phyloP scores from a whole-genome alignment of 2,888 invertebrate species.

The Hirtodrosophila cameraria region DNA sequence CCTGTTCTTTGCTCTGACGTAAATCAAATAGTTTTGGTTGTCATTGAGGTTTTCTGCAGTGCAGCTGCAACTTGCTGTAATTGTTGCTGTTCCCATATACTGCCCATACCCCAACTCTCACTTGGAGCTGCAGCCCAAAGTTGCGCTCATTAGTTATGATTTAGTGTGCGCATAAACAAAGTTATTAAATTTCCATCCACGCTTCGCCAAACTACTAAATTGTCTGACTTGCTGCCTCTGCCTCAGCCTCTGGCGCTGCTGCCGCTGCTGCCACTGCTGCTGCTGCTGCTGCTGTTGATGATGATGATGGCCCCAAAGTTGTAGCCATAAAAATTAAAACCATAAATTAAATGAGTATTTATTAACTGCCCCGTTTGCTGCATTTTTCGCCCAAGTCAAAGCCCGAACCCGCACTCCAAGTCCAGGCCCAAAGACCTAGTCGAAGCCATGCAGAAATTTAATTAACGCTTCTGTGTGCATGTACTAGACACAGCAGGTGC shows the following conservation, averaged over 20 bases:
- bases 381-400: conserved; percentile 48
- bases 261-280: background rate
- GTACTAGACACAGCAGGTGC: conserved; percentile 70
- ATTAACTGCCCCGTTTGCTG: conserved; percentile 69
- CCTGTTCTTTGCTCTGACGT: conserved; percentile 5
- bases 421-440: conserved; percentile 25
- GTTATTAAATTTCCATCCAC: conserved; percentile 79
- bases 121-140: conserved; percentile 28
- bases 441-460: conserved; percentile 70
- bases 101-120: conserved; percentile 8
- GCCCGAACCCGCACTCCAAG: conserved; percentile 11
- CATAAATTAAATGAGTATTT: conserved; percentile 80
- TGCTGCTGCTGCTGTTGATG: conserved; percentile 23
- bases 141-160: conserved; percentile 77
- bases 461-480: conserved; percentile 78
- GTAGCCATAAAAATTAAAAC: conserved; percentile 79
- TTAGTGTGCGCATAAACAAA: conserved; percentile 79
- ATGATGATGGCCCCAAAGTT: conserved; percentile 67
- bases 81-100: conserved; percentile 1
- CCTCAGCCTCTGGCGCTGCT: conserved; percentile 1
- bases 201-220: conserved; percentile 78
- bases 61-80: conserved; percentile 48
- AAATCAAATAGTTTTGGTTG: conserved; percentile 65
- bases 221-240: conserved; percentile 56
- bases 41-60: conserved; percentile 47